Base-by-base conservation (phyloP, 2,113 vertebrate genomes). In the Platichthys stellatus region DNA sequence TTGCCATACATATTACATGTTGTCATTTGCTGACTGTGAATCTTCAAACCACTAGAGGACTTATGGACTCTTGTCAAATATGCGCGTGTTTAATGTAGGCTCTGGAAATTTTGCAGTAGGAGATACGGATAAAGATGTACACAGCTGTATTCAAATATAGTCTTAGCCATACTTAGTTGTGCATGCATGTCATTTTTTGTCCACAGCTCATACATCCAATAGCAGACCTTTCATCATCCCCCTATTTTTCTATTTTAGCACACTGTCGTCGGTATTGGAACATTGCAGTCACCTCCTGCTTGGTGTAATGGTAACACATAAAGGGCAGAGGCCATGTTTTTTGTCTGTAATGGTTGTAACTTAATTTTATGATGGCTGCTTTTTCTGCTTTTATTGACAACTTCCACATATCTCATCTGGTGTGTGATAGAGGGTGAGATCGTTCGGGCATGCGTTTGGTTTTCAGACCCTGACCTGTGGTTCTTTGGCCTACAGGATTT, bases 191-290 rank as follows among this genome's bases (percentile, higher is more conserved):
- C 51, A 70, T 74, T 76, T 76, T 76, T 65, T 72, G 24, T 69
- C 69, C n/a, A 21, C 47, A 69, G 38, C 54, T 65, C n/a, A 14
- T 28, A 8, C 57, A 65, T 72, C 59, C 64, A 76, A 0, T 57
- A 62, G 47, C 53, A 26, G 68, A 72, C 68, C 65, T 81, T 76
- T 86, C 74, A 73, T 82, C 79, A 64, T 65, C 43, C 26, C 62
- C 31, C 53, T 64, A 47, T 81, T 84, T 72, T 79, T 69, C 56
- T 70, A 81, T 86, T 87, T 86, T 64, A 82, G 72, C 82, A 69
- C 43, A 40, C 56, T 21, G 58, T 65, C 15, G 12, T 82, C 70
- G 82, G 9, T 56, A 67, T 75, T 62, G 64, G 47, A 75, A 38
- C 73, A 43, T 68, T 26, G 18, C 59, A 14, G 51, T 76, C 3